phyloP scores from a whole-genome alignment of 2,797 vertebrate species.

The Aselliscus stoliczkanus region DNA sequence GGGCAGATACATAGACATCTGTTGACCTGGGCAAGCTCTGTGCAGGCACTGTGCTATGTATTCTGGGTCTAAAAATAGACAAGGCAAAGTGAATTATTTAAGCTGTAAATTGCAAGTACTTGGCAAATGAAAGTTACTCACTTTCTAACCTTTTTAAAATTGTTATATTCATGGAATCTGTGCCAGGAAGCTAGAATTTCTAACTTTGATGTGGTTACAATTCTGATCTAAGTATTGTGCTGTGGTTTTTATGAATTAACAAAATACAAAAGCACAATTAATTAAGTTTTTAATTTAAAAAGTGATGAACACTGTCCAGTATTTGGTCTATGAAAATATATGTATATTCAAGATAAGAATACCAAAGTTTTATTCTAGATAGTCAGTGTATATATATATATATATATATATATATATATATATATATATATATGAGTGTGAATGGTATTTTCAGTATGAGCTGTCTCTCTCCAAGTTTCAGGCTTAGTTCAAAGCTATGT shows the following conservation, averaged over 20 bases:
- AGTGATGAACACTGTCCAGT: background rate
- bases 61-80: background rate
- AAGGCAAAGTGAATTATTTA: background rate
- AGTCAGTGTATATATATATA: background rate
- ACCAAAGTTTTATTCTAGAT: background rate
- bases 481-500: background rate
- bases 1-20: background rate
- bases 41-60: background rate
- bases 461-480: background rate
- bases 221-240: background rate
- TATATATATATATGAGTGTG: background rate
- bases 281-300: background rate
- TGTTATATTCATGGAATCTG: background rate
- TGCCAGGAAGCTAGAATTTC: conserved; percentile 9
- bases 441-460: background rate
- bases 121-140: conserved; percentile 11
- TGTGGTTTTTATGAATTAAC: background rate
- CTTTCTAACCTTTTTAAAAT: background rate
- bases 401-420: no score
- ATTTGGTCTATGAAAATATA: background rate
- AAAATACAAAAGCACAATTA: background rate
- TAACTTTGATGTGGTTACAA: background rate
- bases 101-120: background rate
- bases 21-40: background rate
- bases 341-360: background rate